Evolutionary conservation across 1,140 invertebrate species (phyloP).

Genomic region (Eupristina koningsbergeri): DNA sequence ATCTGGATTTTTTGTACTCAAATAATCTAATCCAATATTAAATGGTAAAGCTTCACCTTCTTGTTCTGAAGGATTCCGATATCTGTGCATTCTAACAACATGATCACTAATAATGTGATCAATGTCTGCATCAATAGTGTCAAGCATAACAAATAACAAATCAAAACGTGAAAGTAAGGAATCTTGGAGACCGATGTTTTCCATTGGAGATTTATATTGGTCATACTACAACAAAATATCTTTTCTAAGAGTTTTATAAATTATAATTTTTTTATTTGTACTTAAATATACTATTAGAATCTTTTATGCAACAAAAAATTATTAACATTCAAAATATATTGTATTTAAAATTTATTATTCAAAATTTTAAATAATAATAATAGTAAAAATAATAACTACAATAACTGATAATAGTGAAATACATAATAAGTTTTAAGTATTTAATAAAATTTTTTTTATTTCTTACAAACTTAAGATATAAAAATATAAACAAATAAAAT

Average conservation of each 20-base stretch:
- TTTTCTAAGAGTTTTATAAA: conserved; percentile 20
- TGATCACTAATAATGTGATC: conserved; percentile 96
- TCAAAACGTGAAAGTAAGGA: conserved; percentile 99
- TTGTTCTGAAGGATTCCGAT: conserved; percentile 90
- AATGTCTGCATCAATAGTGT: conserved; percentile 90
- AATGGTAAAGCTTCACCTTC: conserved; percentile 95
- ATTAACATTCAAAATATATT: too few relatives aligned
- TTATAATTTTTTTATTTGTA: not conserved
- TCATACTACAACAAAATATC: conserved; percentile 83
- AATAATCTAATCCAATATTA: conserved; percentile 83
- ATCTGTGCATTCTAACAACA: conserved; percentile 97
- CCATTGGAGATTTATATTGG: conserved; percentile 99
- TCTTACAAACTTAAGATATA: too few relatives aligned
- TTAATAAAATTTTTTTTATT: too few relatives aligned
- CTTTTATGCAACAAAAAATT: too few relatives aligned
- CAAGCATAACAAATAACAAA: conserved; percentile 97
- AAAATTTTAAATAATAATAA: not conserved
- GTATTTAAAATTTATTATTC: too few relatives aligned
- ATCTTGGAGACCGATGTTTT: conserved; percentile 99
- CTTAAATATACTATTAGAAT: not conserved
- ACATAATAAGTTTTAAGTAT: too few relatives aligned
- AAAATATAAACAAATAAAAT: too few relatives aligned
- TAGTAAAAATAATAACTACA: too few relatives aligned
- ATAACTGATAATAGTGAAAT: too few relatives aligned
- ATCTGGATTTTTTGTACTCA: conserved; percentile 86